phyloP scores from a whole-genome alignment of 2,797 vertebrate genomes.

The Silurus aristotelis region DNA sequence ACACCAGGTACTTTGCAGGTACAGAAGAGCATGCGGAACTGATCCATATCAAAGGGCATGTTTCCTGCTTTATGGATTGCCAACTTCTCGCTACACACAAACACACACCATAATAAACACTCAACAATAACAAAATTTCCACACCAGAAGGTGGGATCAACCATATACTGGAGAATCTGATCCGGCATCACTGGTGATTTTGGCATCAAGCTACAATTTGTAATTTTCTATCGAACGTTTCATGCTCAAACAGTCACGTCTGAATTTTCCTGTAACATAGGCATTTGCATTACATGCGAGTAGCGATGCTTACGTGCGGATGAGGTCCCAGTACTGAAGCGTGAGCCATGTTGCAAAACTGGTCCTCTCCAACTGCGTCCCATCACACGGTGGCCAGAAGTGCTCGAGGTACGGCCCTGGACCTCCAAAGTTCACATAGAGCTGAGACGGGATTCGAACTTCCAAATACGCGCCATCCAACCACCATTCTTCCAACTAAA shows the following conservation, averaged over 20 bases:
- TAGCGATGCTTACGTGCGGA: slow-evolving; percentile 80
- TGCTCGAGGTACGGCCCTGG: slow-evolving; percentile 84
- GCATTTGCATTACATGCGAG: background rate
- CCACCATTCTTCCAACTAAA: slow-evolving; percentile 97
- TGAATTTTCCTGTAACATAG: background rate
- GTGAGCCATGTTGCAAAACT: slow-evolving; percentile 81
- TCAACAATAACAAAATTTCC: background rate
- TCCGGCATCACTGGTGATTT: background rate
- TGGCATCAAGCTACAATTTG: background rate
- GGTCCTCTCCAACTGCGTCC: slow-evolving; percentile 83
- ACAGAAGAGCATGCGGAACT: slow-evolving; percentile 89
- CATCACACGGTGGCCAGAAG: slow-evolving; percentile 86
- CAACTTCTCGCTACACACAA: slow-evolving; percentile 81
- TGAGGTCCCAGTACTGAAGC: slow-evolving; percentile 88
- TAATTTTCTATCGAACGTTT: background rate
- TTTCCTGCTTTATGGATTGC: slow-evolving; percentile 79
- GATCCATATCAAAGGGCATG: slow-evolving; percentile 86
- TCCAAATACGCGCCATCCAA: slow-evolving; percentile 88
- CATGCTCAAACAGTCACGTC: background rate
- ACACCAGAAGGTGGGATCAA: too few relatives aligned
- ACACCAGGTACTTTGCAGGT: slow-evolving; percentile 93
- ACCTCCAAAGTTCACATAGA: slow-evolving; percentile 88
- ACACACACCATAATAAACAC: background rate
- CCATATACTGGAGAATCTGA: background rate
- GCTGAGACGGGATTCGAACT: slow-evolving; percentile 84